These are phyloP conservation scores for Dynastes maya DNA, from an alignment of 2,888 invertebrate species.

Conservation along the genomic window DNA sequence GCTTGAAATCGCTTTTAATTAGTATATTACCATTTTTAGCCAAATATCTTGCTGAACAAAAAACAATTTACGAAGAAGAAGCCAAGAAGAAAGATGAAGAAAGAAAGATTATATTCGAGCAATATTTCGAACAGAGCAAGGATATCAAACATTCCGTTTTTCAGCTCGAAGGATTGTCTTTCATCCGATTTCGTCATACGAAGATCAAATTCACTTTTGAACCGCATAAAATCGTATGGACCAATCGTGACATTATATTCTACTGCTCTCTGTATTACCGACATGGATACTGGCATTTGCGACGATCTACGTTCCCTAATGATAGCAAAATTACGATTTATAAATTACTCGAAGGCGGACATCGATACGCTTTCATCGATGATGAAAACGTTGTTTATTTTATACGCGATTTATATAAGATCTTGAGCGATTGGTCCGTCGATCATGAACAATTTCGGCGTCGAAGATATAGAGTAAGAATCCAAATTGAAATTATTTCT, in stretches of 20 bases:
- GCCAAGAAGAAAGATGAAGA: conserved; percentile 21
- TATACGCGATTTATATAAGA: conserved; percentile 54
- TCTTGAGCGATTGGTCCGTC: conserved; percentile 57
- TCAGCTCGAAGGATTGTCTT: conserved; percentile 54
- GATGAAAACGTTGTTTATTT: conserved; percentile 53
- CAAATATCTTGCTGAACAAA: neutral
- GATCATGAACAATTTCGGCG: conserved; percentile 55
- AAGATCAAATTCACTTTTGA: conserved; percentile 60
- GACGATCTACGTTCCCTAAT: conserved; percentile 57
- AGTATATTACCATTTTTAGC: neutral
- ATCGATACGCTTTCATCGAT: conserved; percentile 50
- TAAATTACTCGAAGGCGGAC: conserved; percentile 52
- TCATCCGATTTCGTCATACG: conserved; percentile 55
- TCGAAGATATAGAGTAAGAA: conserved; percentile 56
- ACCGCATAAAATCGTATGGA: conserved; percentile 56
- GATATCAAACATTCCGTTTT: conserved; percentile 51
- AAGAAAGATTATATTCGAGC: conserved; percentile 36
- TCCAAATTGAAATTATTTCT: conserved; percentile 4
- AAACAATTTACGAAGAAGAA: conserved; percentile 9
- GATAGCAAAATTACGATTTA: conserved; percentile 54
- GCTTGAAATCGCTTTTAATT: neutral
- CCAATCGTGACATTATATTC: conserved; percentile 55
- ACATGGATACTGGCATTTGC: conserved; percentile 58
- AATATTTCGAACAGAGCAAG: conserved; percentile 30
- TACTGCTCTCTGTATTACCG: conserved; percentile 57